Evolutionary conservation across 2,888 invertebrate species (phyloP), one percentile per base, ranked within the genome.

Genomic region (Pheosia tremula): DNA sequence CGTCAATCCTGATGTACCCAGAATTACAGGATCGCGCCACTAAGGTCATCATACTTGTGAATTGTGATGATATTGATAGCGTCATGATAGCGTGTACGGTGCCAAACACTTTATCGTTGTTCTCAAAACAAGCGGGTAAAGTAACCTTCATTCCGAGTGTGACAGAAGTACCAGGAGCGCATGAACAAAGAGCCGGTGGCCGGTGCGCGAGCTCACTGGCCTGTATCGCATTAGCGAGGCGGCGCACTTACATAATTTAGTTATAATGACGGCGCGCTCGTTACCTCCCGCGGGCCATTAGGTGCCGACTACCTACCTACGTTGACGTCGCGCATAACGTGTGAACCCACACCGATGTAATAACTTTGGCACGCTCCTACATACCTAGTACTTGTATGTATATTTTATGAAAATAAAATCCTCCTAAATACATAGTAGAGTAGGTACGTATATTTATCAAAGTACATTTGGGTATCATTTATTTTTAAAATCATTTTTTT

Each of bases 241-340:
- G 75, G 78, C 24, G 24, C 81, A 82, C 84, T 80, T 84, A 84
- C 85, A 84, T 86, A 86, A 88, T 88, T 86, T 82, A 87, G 85
- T 83, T 85, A 85, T 87, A 87, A 88, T 87, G 86, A 86, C 81
- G 79, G 78, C 78, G 74, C 78, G 80, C 80, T 84, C 81, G 81
- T 83, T 82, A 80, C 82, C 81, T 81, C 81, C 73, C 69, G 24
- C 10, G 75, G 76, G 76, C 82, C 82, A 83, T 83, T 84, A 83
- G 79, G 77, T 77, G 74, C 70, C 69, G 74, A 74, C 75, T 69
- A 70, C 75, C 75, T 77, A 72, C n/a, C 49, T 49, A 54, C 74
- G 69, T 68, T 66, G 72, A 64, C 61, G 65, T 62, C 66, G 58
- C 69, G 71, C 73, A 64, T 64, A 59, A 67, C 69, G 68, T 68